A percentile compares a stretch with the other conserved stretches of the same genome.
These are phyloP conservation scores for Aquatica leii DNA, from an alignment of 2,888 invertebrate genomes.

Conservation along the genomic window DNA sequence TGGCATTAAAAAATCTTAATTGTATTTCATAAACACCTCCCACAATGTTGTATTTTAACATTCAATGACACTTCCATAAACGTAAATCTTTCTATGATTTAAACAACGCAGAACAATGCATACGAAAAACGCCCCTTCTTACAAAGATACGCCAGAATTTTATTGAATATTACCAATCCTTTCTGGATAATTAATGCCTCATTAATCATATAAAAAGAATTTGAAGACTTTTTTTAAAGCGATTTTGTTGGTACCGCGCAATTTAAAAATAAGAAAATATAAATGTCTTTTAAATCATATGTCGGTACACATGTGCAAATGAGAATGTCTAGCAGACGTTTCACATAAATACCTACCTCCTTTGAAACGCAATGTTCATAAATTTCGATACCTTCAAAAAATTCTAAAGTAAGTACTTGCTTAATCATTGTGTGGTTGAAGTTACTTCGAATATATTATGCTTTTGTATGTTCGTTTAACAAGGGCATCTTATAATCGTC, in stretches of 20 bases:
- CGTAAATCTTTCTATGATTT: constrained; percentile 32
- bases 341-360: constrained; percentile 45
- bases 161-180: constrained; percentile 40
- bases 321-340: constrained; percentile 44
- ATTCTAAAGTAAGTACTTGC: constrained; percentile 37
- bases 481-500: constrained; percentile 1
- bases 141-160: constrained; percentile 29
- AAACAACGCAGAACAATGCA: constrained; percentile 31
- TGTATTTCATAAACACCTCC: constrained; percentile 16
- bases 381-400: constrained; percentile 42
- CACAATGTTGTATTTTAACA: constrained; percentile 16
- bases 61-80: constrained; percentile 28
- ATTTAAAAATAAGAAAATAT: constrained; percentile 37
- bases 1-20: constrained; percentile 17
- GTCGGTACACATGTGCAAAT: constrained; percentile 45
- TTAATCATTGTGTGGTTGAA: constrained; percentile 29
- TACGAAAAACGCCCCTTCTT: constrained; percentile 27
- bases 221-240: constrained; percentile 17
- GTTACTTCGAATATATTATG: constrained; percentile 24
- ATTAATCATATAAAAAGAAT: constrained; percentile 36
- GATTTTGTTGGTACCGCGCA: constrained; percentile 24
- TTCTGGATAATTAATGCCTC: constrained; percentile 42
- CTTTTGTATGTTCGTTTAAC: constrained; percentile 20
- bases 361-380: constrained; percentile 46
- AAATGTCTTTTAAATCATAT: constrained; percentile 48